Percentiles rank a stretch among this genome's conserved stretches.
Evolutionary conservation across 1,140 invertebrate genomes (phyloP).

Genomic region (Acromyrmex heyeri): DNA sequence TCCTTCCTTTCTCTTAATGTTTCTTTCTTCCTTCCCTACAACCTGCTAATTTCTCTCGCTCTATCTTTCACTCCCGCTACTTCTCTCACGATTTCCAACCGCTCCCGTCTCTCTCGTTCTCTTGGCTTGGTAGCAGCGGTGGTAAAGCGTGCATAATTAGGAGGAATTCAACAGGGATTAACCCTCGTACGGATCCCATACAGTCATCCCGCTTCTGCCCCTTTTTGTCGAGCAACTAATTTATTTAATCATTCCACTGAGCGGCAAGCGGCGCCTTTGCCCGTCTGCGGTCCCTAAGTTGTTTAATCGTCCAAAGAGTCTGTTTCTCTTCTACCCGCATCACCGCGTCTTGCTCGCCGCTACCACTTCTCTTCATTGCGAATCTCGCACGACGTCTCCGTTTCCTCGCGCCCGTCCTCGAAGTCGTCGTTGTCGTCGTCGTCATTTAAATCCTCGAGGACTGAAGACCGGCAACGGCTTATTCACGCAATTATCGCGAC

Average conservation of each 20-base stretch:
- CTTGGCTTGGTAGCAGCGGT: slow-evolving; percentile 79
- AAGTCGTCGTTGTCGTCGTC: slow-evolving; percentile 7
- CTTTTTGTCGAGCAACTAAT: slow-evolving; percentile 85
- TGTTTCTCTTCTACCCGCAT: slow-evolving; percentile 67
- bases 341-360: background rate
- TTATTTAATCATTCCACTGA: slow-evolving; percentile 84
- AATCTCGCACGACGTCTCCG: slow-evolving; percentile 44
- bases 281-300: slow-evolving; percentile 74
- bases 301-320: slow-evolving; percentile 81
- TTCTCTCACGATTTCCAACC: slow-evolving; percentile 15
- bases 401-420: slow-evolving; percentile 16
- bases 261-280: slow-evolving; percentile 82
- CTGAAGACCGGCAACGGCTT: slow-evolving; percentile 8
- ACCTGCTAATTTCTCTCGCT: slow-evolving; percentile 53
- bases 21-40: slow-evolving; percentile 56
- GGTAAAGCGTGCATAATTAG: slow-evolving; percentile 86
- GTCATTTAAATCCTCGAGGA: slow-evolving; percentile 65
- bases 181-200: slow-evolving; percentile 83
- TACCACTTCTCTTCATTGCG: slow-evolving; percentile 57
- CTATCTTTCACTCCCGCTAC: slow-evolving; percentile 27
- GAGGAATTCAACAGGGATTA: slow-evolving; percentile 85
- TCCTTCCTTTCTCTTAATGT: slow-evolving; percentile 24
- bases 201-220: slow-evolving; percentile 83
- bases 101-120: slow-evolving; percentile 24
- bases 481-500: slow-evolving; percentile 13